These are phyloP conservation scores for Aplocera efformata DNA, from an alignment of 2,888 invertebrate species.

Conservation along the genomic window DNA sequence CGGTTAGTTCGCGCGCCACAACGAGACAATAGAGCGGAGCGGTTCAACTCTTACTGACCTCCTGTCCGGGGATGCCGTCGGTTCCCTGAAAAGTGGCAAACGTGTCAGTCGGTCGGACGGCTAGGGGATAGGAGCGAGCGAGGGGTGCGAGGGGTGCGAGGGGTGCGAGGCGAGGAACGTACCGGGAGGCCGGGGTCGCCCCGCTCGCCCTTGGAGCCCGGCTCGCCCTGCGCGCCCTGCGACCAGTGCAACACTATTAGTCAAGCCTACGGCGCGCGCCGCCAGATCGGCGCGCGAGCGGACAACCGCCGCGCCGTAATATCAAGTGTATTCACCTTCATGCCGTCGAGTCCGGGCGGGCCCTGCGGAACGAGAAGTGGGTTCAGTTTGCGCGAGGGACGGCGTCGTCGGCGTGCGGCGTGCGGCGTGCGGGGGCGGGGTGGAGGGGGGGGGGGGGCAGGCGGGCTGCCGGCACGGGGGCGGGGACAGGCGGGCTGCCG, in stretches of 20 bases:
- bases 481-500: background rate
- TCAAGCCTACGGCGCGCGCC: slow-evolving; percentile 5
- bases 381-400: slow-evolving; percentile 31
- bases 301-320: too few relatives aligned
- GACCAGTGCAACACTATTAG: slow-evolving; percentile 61
- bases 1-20: background rate
- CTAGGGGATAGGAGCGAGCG: too few relatives aligned
- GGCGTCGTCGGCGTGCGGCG: slow-evolving; percentile 12
- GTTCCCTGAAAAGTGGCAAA: slow-evolving; percentile 86
- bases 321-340: slow-evolving; percentile 95
- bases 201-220: slow-evolving; percentile 94
- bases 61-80: slow-evolving; percentile 95
- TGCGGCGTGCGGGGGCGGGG: slow-evolving; percentile 7
- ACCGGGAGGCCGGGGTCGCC: slow-evolving; percentile 96
- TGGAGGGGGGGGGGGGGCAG: too few relatives aligned
- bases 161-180: too few relatives aligned
- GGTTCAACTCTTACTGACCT: slow-evolving; percentile 79
- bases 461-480: slow-evolving; percentile 1
- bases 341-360: slow-evolving; percentile 95
- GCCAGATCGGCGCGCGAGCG: too few relatives aligned
- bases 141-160: too few relatives aligned
- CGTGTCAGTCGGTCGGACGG: slow-evolving; percentile 1
- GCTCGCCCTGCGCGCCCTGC: slow-evolving; percentile 95
- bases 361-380: slow-evolving; percentile 86
- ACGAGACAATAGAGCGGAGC: background rate